Conservation (phyloP, 1,140 invertebrate genomes). For the Varroa destructor region DNA sequence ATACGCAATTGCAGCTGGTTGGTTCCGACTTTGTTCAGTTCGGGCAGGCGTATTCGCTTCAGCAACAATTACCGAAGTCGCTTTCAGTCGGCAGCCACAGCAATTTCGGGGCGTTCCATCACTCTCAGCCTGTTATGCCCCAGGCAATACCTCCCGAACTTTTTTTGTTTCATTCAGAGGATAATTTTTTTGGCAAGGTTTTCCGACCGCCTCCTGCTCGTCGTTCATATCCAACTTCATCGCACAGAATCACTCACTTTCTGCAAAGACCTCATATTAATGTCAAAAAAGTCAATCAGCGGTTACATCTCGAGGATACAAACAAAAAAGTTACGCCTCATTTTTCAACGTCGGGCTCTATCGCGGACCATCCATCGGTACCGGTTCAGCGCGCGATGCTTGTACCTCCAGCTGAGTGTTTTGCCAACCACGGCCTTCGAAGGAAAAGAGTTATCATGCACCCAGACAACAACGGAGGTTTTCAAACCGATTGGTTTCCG, state of each 20-base stretch:
- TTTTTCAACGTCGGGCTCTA: not conserved
- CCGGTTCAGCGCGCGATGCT: not conserved
- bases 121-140: not conserved
- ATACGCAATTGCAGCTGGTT: not conserved
- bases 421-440: not conserved
- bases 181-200: not conserved
- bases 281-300: not conserved
- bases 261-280: too few relatives aligned
- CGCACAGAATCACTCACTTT: too few relatives aligned
- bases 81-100: conserved; percentile 4
- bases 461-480: conserved; percentile 8
- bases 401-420: not conserved
- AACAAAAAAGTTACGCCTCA: not conserved
- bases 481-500: conserved; percentile 26
- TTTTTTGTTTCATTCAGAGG: not conserved
- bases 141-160: not conserved
- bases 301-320: not conserved
- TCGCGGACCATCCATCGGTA: too few relatives aligned
- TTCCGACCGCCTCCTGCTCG: conserved; percentile 2
- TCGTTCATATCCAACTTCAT: not conserved
- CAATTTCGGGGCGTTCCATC: not conserved
- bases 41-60: too few relatives aligned
- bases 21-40: too few relatives aligned
- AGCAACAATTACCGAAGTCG: not conserved
- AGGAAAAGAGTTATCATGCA: conserved; percentile 7